phyloP scores from a whole-genome alignment of 2,888 invertebrate genomes.

The Ligdia adustata region DNA sequence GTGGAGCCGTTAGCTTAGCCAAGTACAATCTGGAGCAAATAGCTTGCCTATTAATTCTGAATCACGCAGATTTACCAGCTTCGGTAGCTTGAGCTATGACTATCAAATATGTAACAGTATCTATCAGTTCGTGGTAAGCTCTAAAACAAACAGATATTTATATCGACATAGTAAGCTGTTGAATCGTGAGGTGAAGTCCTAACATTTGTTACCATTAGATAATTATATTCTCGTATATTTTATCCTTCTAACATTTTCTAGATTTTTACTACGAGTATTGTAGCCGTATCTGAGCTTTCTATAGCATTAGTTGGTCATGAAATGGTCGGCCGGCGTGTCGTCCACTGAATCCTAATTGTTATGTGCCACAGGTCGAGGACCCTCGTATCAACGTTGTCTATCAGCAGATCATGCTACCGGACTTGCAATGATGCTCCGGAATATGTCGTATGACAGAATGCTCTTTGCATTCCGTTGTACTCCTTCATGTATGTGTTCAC shows the following conservation, averaged over 20 bases:
- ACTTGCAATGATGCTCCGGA: conserved; percentile 36
- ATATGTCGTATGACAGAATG: conserved; percentile 16
- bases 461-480: not conserved
- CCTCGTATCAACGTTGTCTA: conserved; percentile 38
- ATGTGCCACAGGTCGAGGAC: conserved; percentile 47
- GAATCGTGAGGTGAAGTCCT: too few species aligned
- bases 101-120: too few species aligned
- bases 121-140: conserved; percentile 5
- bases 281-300: conserved; percentile 14
- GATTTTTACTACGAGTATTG: too few species aligned
- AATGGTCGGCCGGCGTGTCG: conserved; percentile 46
- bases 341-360: conserved; percentile 67
- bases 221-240: too few species aligned
- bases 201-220: too few species aligned
- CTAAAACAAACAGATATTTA: conserved; percentile 27
- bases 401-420: conserved; percentile 42
- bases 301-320: conserved; percentile 45
- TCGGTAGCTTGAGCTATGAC: conserved; percentile 1
- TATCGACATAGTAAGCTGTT: too few species aligned
- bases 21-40: conserved; percentile 4
- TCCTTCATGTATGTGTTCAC: too few species aligned
- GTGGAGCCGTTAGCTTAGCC: conserved; percentile 1
- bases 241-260: too few species aligned
- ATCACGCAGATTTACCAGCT: conserved; percentile 5
- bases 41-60: conserved; percentile 9